Evolutionary conservation across 2,888 invertebrate genomes (phyloP), one percentile per base, ranked within the genome.

Genomic region (Acrocyrtus sp.): DNA sequence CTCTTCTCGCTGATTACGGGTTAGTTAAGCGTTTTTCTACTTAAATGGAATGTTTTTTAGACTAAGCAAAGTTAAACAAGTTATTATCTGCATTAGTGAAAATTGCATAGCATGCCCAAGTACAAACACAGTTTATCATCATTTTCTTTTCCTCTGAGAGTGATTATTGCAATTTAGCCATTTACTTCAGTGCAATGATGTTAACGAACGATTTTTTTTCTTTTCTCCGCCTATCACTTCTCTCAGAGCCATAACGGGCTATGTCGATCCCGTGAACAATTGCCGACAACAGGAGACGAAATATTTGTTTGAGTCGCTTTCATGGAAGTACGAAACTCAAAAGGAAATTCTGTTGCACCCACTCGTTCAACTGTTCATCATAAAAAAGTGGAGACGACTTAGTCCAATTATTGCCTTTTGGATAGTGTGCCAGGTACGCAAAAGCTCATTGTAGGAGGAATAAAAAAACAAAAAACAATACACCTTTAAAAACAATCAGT

Each of bases 291-390:
- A 69, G 47, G 74, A 74, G 63, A 74, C 74, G 10, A 69, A 65
- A 50, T 74, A 65, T 48, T 43, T 74, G 56, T 70, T 70, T 29
- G 65, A 70, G 21, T 60, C 66, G 21, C 54, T 70, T 29, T 47
- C 58, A n/a, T 74, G 74, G 74, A 63, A 65, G 22, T 70, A 65
- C 26, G 58, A 50, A 5, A 65, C 65, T 41, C 74, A 74, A 66
- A 74, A 70, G 54, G 70, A 74, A 60, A 69, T 74, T 39, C 61
- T 74, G 27, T 39, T 61, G 29, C 74, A 74, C 48, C 70, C 74
- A 34, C 69, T 74, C 39, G 69, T 70, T 43, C 65, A 74, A 43
- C 53, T 70, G n/a, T 74, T 63, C 43, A 45, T 74, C 19, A 58
- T 68, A 17, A 74, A 74, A 58, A 74, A 74, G 41, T 74, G 69